Evolutionary conservation across 2,113 vertebrate genomes (phyloP).

Genomic region (Montifringilla adamsi): DNA sequence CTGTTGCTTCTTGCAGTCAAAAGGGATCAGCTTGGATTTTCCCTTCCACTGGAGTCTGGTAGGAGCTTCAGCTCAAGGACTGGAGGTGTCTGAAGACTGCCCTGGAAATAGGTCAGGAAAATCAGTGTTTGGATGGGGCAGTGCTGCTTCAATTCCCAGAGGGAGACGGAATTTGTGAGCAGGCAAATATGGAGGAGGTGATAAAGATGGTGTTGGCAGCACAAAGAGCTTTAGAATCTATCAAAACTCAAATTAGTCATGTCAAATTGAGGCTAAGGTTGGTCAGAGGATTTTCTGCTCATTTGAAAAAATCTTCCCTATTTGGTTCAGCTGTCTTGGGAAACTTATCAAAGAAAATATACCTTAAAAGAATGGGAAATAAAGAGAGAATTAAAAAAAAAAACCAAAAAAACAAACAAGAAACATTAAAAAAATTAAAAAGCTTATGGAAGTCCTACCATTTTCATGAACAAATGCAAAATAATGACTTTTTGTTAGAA

Average conservation of each 20-base stretch:
- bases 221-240: neutral
- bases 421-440: neutral
- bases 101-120: neutral
- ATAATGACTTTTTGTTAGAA: neutral
- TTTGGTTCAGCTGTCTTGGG: neutral
- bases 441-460: neutral
- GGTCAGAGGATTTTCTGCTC: neutral
- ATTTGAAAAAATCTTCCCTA: neutral
- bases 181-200: neutral
- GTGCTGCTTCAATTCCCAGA: neutral
- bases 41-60: neutral
- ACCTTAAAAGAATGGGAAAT: neutral
- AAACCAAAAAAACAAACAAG: accelerated
- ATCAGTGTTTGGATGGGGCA: neutral
- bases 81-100: neutral
- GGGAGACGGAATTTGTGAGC: neutral
- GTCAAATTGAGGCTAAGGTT: neutral
- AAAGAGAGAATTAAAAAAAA: neutral
- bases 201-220: neutral
- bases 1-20: neutral
- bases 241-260: neutral
- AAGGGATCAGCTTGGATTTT: neutral
- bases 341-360: neutral
- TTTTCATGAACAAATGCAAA: neutral
- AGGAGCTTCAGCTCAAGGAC: neutral